phyloP scores from a whole-genome alignment of 2,888 invertebrate genomes.

The Eurois occulta region DNA sequence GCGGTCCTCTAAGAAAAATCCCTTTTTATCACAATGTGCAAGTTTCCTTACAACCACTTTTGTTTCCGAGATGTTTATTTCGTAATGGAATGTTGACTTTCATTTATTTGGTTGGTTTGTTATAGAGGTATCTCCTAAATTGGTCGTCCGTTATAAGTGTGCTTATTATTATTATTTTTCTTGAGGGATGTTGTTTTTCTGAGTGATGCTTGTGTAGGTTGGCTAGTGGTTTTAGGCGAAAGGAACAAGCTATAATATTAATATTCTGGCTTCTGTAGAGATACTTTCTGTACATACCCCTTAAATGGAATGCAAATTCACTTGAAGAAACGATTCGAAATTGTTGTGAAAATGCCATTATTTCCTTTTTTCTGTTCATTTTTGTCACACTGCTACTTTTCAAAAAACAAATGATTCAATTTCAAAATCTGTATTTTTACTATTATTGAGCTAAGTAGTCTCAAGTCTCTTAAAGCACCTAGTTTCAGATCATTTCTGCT shows the following conservation, averaged over 20 bases:
- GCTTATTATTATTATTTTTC: slow-evolving; percentile 44
- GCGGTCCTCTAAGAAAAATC: slow-evolving; percentile 52
- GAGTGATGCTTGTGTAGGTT: not conserved
- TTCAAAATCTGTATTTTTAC: no score
- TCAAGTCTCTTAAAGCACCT: no score
- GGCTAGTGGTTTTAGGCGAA: not conserved
- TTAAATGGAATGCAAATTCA: not conserved
- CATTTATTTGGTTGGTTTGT: slow-evolving; percentile 47
- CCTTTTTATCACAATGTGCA: slow-evolving; percentile 69
- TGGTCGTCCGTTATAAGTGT: slow-evolving; percentile 27
- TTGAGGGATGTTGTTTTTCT: slow-evolving; percentile 13
- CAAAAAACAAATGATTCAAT: no score
- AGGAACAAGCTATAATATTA: not conserved
- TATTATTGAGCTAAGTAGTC: no score
- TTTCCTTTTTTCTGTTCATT: no score
- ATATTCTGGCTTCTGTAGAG: not conserved
- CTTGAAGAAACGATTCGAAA: not conserved
- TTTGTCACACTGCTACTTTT: no score
- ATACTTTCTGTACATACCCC: not conserved
- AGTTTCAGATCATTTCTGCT: no score
- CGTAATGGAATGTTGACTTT: slow-evolving; percentile 52
- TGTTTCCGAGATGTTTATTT: slow-evolving; percentile 59
- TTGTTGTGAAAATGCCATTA: not conserved
- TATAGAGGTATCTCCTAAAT: slow-evolving; percentile 32
- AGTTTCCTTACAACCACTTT: slow-evolving; percentile 55